Evolutionary conservation across 2,888 invertebrate genomes (phyloP), one percentile per base, ranked within the genome.

Genomic region (Pyrrhia umbra): DNA sequence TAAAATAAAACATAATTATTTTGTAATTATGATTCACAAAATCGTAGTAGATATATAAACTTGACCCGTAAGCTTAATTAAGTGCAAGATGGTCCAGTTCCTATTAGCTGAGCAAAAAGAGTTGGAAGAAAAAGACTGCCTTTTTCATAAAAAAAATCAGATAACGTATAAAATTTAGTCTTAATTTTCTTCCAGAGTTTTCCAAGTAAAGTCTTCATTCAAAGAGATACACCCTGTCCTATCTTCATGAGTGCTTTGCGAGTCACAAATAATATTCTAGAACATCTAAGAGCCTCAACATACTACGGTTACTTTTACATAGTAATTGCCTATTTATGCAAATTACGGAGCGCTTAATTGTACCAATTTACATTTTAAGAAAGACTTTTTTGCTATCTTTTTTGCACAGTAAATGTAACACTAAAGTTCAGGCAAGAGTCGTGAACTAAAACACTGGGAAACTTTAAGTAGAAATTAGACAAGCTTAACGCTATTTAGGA

Each of bases 301-400:
- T 52, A 67, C 77, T 45, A 58, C 40, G n/a, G n/a, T n/a, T n/a
- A n/a, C n/a, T n/a, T n/a, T 60, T 66, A 56, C 68, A 62, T 66
- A 62, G 45, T 64, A 80, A 77, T 77, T 61, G 60, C 47, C 39
- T 62, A 52, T 56, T 77, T 67, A 77, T 74, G 77, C 46, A 64
- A 77, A 80, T 69, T 58, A 62, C 42, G 47, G 13, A 46, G 50
- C 54, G 47, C 56, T 65, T 68, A 64, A 79, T 64, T 68, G 30
- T 52, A 9, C 40, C 51, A 80, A 74, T 75, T 74, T 63, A 52
- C 69, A 66, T 69, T 68, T 68, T 58, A 71, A 71, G 16, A 54
- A 51, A 58, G 13, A 64, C 46, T 64, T 72, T 67, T 63, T 76
- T 57, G 58, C 27, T 76, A 71, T 75, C 72, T 71, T 34, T 40